phyloP scores from a whole-genome alignment of 2,797 vertebrate genomes.

The Cephalopachus bancanus region DNA sequence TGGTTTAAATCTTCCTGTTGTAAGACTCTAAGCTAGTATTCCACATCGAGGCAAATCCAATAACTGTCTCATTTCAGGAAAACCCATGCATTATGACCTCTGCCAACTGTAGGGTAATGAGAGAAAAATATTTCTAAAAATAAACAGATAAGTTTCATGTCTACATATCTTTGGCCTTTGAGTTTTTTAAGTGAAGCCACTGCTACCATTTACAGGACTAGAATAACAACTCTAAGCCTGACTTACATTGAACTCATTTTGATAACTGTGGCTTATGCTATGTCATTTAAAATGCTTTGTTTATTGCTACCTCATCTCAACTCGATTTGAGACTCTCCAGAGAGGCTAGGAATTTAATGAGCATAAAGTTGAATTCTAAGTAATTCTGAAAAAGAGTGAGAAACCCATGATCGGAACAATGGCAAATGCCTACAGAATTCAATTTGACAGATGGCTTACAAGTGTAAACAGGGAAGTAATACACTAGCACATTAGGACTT shows the following conservation, averaged over 20 bases:
- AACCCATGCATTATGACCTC: background rate
- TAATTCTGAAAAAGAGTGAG: background rate
- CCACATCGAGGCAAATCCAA: background rate
- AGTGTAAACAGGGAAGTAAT: background rate
- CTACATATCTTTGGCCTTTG: background rate
- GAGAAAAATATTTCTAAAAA: conserved; percentile 40
- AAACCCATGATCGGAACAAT: background rate
- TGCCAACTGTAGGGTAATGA: conserved; percentile 52
- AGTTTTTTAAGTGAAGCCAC: background rate
- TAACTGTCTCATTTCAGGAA: conserved; percentile 55
- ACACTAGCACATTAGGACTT: background rate
- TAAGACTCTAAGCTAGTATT: background rate
- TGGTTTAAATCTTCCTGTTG: background rate
- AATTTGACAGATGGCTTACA: background rate
- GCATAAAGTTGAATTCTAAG: conserved; percentile 9
- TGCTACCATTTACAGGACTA: background rate
- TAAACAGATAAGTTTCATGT: conserved; percentile 19
- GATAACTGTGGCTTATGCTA: background rate
- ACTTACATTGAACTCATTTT: background rate
- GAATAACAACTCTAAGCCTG: background rate
- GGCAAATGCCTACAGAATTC: background rate
- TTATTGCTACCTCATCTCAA: background rate
- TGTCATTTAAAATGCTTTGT: background rate
- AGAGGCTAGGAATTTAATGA: background rate
- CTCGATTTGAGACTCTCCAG: background rate